These are phyloP conservation scores for Agriotes lineatus DNA, from an alignment of 2,888 invertebrate genomes.

Conservation along the genomic window DNA sequence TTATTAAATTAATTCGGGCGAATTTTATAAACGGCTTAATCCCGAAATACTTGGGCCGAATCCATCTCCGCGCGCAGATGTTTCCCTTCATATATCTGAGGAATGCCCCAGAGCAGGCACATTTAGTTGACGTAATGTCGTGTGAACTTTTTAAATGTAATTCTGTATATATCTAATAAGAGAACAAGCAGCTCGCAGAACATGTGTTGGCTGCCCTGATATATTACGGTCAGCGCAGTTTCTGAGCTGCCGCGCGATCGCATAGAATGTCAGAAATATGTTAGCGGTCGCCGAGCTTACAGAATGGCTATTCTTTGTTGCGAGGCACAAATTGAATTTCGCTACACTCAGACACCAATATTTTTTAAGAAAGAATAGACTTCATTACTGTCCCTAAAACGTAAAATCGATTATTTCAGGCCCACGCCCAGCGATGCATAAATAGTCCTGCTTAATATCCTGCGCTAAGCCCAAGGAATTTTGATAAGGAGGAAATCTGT, in stretches of 20 bases:
- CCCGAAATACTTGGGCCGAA: conserved; percentile 42
- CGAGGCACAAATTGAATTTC: conserved; percentile 57
- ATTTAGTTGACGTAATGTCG: conserved; percentile 36
- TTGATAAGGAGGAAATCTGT: too few relatives aligned
- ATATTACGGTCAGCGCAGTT: conserved; percentile 56
- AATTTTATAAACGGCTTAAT: conserved; percentile 45
- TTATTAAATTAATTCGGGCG: conserved; percentile 52
- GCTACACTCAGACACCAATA: conserved; percentile 53
- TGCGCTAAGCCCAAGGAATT: too few relatives aligned
- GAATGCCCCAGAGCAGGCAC: conserved; percentile 22
- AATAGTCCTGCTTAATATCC: neutral
- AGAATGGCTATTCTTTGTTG: conserved; percentile 54
- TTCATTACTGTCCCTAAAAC: conserved; percentile 50
- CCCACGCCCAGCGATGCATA: neutral
- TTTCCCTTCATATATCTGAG: conserved; percentile 27
- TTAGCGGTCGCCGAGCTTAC: conserved; percentile 51
- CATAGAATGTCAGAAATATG: conserved; percentile 57
- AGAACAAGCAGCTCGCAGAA: conserved; percentile 46
- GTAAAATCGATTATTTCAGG: conserved; percentile 25
- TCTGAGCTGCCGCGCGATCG: conserved; percentile 52
- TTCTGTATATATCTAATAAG: conserved; percentile 45
- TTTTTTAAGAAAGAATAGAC: conserved; percentile 55
- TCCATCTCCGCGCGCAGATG: conserved; percentile 26
- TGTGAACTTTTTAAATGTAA: conserved; percentile 42
- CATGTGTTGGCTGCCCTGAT: conserved; percentile 57